A percentile compares a stretch with the other conserved stretches of the same genome.
These are phyloP conservation scores for Osmoderma eremita DNA, from an alignment of 2,888 invertebrate genomes.

Conservation along the genomic window DNA sequence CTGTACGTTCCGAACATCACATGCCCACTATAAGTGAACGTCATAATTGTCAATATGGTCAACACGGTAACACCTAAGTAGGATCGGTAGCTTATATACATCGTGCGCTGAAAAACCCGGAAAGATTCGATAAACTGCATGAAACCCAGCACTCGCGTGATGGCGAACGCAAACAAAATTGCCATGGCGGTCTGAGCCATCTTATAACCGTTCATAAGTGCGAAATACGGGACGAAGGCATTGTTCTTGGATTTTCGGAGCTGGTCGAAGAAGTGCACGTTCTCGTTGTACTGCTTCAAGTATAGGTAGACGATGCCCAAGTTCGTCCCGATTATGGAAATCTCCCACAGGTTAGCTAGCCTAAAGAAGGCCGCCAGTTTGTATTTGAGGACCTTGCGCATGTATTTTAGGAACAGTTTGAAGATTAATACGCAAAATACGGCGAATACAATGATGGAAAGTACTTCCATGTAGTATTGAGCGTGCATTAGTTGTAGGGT, in stretches of 20 bases:
- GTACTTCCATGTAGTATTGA: slow-evolving; percentile 17
- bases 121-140: slow-evolving; percentile 46
- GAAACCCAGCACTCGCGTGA: slow-evolving; percentile 46
- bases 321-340: slow-evolving; percentile 40
- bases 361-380: slow-evolving; percentile 27
- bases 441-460: slow-evolving; percentile 35
- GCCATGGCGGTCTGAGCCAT: slow-evolving; percentile 42
- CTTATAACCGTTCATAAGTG: slow-evolving; percentile 41
- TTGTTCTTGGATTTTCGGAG: slow-evolving; percentile 46
- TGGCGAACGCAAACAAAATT: slow-evolving; percentile 45
- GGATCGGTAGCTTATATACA: slow-evolving; percentile 33
- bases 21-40: slow-evolving; percentile 41
- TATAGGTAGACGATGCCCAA: slow-evolving; percentile 8
- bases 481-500: slow-evolving; percentile 43
- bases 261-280: slow-evolving; percentile 40
- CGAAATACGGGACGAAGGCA: slow-evolving; percentile 47
- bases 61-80: slow-evolving; percentile 38
- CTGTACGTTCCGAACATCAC: slow-evolving; percentile 19
- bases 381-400: slow-evolving; percentile 19
- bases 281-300: slow-evolving; percentile 27
- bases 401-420: slow-evolving; percentile 37
- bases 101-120: slow-evolving; percentile 44
- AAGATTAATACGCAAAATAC: slow-evolving; percentile 40
- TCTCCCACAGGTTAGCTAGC: slow-evolving; percentile 45
- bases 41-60: slow-evolving; percentile 36